Conservation (phyloP, 2,113 vertebrate species). For the Alectura lathami region DNA sequence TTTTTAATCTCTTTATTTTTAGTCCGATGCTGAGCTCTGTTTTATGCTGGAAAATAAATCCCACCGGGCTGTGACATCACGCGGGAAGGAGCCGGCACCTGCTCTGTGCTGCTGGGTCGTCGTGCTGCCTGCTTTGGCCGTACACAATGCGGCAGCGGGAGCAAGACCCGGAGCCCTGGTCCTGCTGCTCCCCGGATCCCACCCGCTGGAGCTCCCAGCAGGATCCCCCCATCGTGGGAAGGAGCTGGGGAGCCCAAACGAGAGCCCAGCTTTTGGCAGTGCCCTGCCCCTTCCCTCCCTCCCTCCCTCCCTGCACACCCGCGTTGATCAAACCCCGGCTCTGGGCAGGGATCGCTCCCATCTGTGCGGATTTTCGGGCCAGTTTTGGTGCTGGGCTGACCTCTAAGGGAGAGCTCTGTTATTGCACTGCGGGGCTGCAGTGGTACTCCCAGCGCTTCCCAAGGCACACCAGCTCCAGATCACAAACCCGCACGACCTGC, state of each 20-base stretch:
- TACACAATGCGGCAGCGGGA: background rate
- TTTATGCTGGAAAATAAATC: background rate
- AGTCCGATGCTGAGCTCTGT: background rate
- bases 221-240: background rate
- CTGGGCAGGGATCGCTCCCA: fast-evolving
- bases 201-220: background rate
- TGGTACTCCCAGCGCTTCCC: background rate
- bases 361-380: fast-evolving
- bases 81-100: background rate
- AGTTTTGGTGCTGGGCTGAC: slow-evolving; percentile 37
- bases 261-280: background rate
- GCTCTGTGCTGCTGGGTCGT: fast-evolving
- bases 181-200: background rate
- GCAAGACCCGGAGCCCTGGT: background rate
- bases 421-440: background rate
- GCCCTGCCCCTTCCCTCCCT: too few species aligned
- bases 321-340: fast-evolving
- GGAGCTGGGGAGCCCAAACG: fast-evolving
- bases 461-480: background rate
- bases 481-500: too few species aligned
- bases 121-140: background rate
- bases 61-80: background rate
- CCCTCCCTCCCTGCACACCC: fast-evolving
- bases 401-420: slow-evolving; percentile 43
- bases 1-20: slow-evolving; percentile 34